Conservation (phyloP, 2,113 vertebrate genomes). For the Aythya baeri region DNA sequence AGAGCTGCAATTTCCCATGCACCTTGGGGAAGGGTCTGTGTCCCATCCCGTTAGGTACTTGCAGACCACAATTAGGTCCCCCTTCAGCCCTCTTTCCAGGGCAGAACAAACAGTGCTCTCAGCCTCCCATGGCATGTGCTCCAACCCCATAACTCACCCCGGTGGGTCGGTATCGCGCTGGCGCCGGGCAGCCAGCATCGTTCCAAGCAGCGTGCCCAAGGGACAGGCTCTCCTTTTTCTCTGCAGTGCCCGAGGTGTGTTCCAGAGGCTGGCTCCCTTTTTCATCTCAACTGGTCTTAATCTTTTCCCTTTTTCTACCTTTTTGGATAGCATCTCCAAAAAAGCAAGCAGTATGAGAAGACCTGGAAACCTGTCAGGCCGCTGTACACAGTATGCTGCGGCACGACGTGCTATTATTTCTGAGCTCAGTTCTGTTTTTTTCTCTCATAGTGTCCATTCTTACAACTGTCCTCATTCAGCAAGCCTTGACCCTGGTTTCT, state of each 20-base stretch:
- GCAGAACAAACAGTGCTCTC: not conserved
- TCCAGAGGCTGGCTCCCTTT: not conserved
- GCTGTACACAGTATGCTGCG: not conserved
- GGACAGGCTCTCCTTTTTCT: not conserved
- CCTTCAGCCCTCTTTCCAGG: not conserved
- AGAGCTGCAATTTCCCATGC: not conserved
- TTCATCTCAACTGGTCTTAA: not conserved
- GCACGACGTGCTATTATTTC: not conserved
- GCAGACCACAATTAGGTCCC: not conserved
- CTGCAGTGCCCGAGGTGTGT: not conserved
- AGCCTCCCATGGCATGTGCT: accelerated
- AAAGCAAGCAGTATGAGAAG: not conserved
- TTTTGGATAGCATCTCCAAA: not conserved
- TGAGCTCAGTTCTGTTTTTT: not conserved
- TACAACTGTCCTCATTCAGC: not conserved
- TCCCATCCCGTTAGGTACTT: not conserved
- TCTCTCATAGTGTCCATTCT: not conserved
- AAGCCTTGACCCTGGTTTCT: not conserved
- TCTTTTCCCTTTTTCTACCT: not conserved
- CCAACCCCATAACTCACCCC: accelerated
- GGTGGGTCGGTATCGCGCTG: accelerated
- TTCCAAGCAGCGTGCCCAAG: accelerated
- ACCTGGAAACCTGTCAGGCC: not conserved
- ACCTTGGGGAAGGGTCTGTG: not conserved
- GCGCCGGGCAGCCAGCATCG: not conserved